phyloP scores from a whole-genome alignment of 2,797 vertebrate species.

The Channallabes apus region DNA sequence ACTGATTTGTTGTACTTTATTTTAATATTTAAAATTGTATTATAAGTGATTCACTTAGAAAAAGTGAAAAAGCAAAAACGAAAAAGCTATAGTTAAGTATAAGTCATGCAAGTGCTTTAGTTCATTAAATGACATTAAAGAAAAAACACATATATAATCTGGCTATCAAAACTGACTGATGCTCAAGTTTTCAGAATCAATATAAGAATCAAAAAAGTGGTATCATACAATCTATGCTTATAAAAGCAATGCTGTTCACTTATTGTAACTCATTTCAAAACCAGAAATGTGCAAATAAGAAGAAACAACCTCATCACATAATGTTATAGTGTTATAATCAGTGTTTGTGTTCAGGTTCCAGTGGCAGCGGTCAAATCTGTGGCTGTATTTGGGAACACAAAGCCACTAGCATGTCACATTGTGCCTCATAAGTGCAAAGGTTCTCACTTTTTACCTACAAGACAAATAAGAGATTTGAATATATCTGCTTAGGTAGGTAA shows the following conservation, averaged over 20 bases:
- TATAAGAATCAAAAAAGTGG: not conserved
- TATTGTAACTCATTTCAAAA: not conserved
- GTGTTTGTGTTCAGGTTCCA: not conserved
- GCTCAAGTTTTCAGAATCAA: not conserved
- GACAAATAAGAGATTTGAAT: slow-evolving; percentile 33
- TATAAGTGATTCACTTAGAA: not conserved
- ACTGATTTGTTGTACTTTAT: not conserved
- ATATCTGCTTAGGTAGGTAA: slow-evolving; percentile 18
- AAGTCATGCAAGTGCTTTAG: not conserved
- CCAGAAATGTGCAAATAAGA: not conserved
- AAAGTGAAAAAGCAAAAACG: not conserved
- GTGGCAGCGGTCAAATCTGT: not conserved
- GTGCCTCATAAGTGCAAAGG: slow-evolving; percentile 14
- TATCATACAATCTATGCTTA: not conserved
- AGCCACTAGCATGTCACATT: slow-evolving; percentile 10
- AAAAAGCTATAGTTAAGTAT: not conserved
- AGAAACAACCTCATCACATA: not conserved
- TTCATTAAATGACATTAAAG: not conserved
- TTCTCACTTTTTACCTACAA: slow-evolving; percentile 9
- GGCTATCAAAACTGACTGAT: not conserved
- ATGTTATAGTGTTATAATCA: no score
- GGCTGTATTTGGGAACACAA: not conserved
- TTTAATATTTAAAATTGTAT: not conserved
- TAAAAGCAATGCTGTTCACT: not conserved
- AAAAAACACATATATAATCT: not conserved